Percentiles rank a stretch among this genome's conserved stretches.
Evolutionary conservation across 2,797 vertebrate species (phyloP).

Genomic region (Lagodon rhomboides): DNA sequence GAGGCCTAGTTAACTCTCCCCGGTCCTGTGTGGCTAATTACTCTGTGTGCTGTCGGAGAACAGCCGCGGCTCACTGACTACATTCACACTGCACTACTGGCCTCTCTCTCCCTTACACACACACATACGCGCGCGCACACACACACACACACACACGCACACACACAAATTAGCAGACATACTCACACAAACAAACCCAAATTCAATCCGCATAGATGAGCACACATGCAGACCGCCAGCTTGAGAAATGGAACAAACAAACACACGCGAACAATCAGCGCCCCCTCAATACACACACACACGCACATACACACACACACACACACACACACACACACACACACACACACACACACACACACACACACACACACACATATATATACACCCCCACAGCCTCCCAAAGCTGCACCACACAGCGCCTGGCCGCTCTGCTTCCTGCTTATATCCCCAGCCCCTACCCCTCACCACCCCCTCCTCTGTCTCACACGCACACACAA

Average conservation of each 20-base stretch:
- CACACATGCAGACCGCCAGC: slow-evolving; percentile 60
- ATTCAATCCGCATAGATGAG: slow-evolving; percentile 73
- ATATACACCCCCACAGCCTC: slow-evolving; percentile 72
- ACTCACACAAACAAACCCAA: slow-evolving; percentile 76
- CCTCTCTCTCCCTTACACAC: slow-evolving; percentile 72
- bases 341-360: slow-evolving; percentile 33
- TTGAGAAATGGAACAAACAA: slow-evolving; percentile 76
- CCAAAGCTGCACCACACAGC: slow-evolving; percentile 79
- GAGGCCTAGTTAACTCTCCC: slow-evolving; percentile 84
- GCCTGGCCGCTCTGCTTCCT: slow-evolving; percentile 81
- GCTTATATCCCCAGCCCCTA: slow-evolving; percentile 68
- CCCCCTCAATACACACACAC: slow-evolving; percentile 25
- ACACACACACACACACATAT: slow-evolving; percentile 41
- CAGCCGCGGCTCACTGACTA: slow-evolving; percentile 73
- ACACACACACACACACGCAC: slow-evolving; percentile 48
- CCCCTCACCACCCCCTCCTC: slow-evolving; percentile 60
- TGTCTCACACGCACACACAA: slow-evolving; percentile 51
- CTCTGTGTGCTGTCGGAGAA: slow-evolving; percentile 80
- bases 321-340: slow-evolving; percentile 46
- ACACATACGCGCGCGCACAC: slow-evolving; percentile 50
- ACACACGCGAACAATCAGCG: slow-evolving; percentile 49
- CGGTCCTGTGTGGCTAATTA: slow-evolving; percentile 89
- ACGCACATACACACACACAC: slow-evolving; percentile 42
- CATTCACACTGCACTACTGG: slow-evolving; percentile 81
- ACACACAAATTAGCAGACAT: slow-evolving; percentile 72